Conservation (phyloP, 2,888 invertebrate genomes). For the Bimastos eiseni region DNA sequence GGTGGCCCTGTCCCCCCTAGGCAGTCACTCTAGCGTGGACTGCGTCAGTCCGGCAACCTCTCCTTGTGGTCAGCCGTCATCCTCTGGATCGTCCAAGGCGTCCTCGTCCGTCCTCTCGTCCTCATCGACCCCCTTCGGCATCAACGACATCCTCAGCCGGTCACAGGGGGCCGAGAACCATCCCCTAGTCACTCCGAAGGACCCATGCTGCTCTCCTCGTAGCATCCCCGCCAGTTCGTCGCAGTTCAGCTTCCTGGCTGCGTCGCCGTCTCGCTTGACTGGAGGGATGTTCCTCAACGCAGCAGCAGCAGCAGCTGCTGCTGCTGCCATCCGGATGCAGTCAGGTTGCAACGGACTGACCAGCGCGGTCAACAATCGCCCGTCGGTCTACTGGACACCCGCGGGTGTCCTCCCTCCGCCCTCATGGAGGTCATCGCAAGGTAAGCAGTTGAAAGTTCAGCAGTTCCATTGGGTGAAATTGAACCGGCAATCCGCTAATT, state of each 20-base stretch:
- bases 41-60: neutral
- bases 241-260: conserved; percentile 9
- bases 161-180: neutral
- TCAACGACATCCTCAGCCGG: conserved; percentile 32
- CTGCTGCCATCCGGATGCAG: neutral
- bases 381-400: conserved; percentile 21
- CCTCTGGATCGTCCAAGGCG: neutral
- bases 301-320: neutral
- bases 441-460: neutral
- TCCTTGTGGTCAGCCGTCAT: neutral
- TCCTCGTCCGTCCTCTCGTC: neutral
- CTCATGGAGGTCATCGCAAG: conserved; percentile 21
- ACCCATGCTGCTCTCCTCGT: neutral
- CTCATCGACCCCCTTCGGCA: conserved; percentile 32
- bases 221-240: neutral
- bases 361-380: neutral
- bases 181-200: neutral
- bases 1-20: neutral
- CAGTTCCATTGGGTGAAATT: neutral
- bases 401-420: neutral
- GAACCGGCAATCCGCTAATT: neutral
- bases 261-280: neutral
- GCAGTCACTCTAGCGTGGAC: neutral
- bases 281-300: conserved; percentile 23
- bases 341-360: neutral